phyloP scores from a whole-genome alignment of 2,888 invertebrate species.

The Hipparchia sbordonii region DNA sequence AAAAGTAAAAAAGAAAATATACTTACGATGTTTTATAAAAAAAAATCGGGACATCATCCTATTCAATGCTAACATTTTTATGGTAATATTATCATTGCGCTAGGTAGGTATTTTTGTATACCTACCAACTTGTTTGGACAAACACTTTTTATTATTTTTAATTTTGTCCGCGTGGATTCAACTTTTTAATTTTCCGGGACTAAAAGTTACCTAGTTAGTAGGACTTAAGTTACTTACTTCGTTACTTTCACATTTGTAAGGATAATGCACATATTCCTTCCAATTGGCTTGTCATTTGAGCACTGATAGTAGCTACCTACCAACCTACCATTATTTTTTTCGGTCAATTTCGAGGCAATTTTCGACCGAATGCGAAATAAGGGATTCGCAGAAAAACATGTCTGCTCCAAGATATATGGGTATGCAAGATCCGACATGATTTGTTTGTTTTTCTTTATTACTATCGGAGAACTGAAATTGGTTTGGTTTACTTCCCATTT shows the following conservation, averaged over 20 bases:
- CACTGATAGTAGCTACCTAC: background rate
- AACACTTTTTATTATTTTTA: background rate
- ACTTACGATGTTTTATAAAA: too few species aligned
- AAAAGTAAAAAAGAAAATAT: too few species aligned
- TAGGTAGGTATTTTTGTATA: too few species aligned
- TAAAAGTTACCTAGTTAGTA: too few species aligned
- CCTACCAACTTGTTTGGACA: background rate
- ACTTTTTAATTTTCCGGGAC: too few species aligned
- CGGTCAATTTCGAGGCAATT: slow-evolving; percentile 44
- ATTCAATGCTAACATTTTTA: too few species aligned
- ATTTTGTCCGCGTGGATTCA: too few species aligned
- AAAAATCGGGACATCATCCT: too few species aligned
- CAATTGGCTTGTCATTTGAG: background rate
- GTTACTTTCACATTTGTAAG: too few species aligned
- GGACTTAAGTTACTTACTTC: too few species aligned
- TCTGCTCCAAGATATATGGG: slow-evolving; percentile 40
- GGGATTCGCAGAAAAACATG: slow-evolving; percentile 47
- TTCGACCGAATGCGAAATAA: slow-evolving; percentile 49
- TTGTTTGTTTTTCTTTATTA: slow-evolving; percentile 41
- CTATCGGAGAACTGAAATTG: slow-evolving; percentile 37
- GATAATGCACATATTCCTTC: too few species aligned
- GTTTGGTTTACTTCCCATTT: slow-evolving; percentile 26
- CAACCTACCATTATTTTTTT: slow-evolving; percentile 42
- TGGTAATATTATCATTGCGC: too few species aligned
- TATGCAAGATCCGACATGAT: slow-evolving; percentile 42